A percentile compares a stretch with the other conserved stretches of the same genome.
phyloP scores from a whole-genome alignment of 2,113 vertebrate species.

The Polypterus senegalus region DNA sequence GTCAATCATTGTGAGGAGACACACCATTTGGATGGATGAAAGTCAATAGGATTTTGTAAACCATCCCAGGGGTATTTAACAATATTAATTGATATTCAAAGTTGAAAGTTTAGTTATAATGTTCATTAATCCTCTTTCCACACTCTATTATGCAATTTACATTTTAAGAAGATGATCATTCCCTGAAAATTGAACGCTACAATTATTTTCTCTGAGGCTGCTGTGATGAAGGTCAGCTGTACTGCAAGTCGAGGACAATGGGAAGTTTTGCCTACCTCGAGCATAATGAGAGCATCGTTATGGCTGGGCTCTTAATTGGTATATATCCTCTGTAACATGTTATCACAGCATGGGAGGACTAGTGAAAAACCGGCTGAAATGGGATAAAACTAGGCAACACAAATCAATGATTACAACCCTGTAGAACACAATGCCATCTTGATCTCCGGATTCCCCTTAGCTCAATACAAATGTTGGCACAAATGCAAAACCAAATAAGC shows the following conservation, averaged over 20 bases:
- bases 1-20: background rate
- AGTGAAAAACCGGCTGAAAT: too few species aligned
- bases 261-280: background rate
- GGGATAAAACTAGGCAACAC: too few species aligned
- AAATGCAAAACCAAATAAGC: too few species aligned
- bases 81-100: background rate
- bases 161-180: background rate
- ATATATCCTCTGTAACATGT: too few species aligned
- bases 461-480: too few species aligned
- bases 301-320: background rate
- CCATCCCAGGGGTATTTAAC: background rate
- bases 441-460: too few species aligned
- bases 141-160: conserved; percentile 1
- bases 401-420: too few species aligned
- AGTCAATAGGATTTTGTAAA: background rate
- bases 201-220: background rate
- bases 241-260: background rate
- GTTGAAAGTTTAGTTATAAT: background rate
- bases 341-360: too few species aligned
- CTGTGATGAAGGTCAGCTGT: background rate
- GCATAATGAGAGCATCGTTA: background rate
- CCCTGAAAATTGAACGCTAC: background rate
- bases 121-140: background rate
- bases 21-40: background rate
- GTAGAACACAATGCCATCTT: too few species aligned